Base-by-base conservation (phyloP, 1,140 invertebrate genomes). In the Magallana ariakensis region DNA sequence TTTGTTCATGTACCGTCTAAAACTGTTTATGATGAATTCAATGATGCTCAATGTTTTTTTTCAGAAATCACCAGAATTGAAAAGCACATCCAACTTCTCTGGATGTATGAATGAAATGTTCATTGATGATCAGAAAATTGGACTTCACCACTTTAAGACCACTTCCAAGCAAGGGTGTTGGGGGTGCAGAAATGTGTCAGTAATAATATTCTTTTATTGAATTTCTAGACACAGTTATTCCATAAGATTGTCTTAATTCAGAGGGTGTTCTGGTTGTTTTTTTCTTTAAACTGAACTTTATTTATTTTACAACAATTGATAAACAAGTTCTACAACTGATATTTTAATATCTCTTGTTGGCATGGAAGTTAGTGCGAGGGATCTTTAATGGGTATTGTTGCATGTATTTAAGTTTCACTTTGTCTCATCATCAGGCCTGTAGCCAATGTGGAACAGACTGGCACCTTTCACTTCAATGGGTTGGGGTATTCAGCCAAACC, bases 61-160 rank as follows among this genome's bases (percentile, higher is more conserved):
- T 95, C 96, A 93, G 91, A 80, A 91, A 84, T 91, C 93, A 81
- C 55, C 89, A 33, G 92, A 92, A 46, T 82, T 95, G 10, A 92
- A 92, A 55, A 88, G 94, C 53, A 89, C 92, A 58, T 89, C 92
- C 60, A 93, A 92, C 10, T 95, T 96, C 90, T 90, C 91, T 26
- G 97, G 97, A 0, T 98, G 98, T 86, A 95, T 98, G 8, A 96
- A 98, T 93, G 96, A 97, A 88, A 94, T 98, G 0, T 95, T 95
- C 87, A 94, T 98, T 0, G 97, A 99, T 94, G 97, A 96, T 7
- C 96, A 96, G 55, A 96, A 96, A 0, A 95, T 99, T 75, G 98
- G 98, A 0, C 95, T 99, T 0, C 99, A 97, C 97, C 97, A 98
- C 94, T 99, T 98, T 95, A 95, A 55, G 96, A 96, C 86, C 94